Evolutionary conservation across 2,113 vertebrate species (phyloP).

Genomic region (Eptesicus fuscus): DNA sequence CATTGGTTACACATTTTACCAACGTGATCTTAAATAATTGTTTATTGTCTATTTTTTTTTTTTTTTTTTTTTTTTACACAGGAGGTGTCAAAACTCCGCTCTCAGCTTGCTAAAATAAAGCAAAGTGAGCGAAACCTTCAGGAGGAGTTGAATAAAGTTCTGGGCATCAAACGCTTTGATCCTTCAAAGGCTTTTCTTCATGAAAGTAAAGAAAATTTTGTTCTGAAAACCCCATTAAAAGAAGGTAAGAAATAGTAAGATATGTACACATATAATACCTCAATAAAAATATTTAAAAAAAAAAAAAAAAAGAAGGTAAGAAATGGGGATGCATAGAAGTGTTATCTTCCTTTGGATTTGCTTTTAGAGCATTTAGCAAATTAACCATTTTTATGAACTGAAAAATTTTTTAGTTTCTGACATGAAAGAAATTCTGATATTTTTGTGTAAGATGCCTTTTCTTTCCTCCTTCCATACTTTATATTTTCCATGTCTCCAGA

Average conservation of each 20-base stretch:
- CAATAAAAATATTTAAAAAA: no score
- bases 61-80: slow-evolving; percentile 67
- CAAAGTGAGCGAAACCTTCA: slow-evolving; percentile 81
- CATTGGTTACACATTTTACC: not conserved
- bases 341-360: not conserved
- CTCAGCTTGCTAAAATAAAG: slow-evolving; percentile 84
- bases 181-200: slow-evolving; percentile 93
- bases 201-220: slow-evolving; percentile 90
- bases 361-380: not conserved
- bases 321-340: not conserved
- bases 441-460: not conserved
- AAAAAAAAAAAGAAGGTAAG: slow-evolving; percentile 88
- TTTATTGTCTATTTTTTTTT: not conserved
- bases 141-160: slow-evolving; percentile 82
- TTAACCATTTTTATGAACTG: not conserved
- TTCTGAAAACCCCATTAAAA: slow-evolving; percentile 81
- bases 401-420: slow-evolving; percentile 11
- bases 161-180: slow-evolving; percentile 84
- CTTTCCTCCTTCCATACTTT: not conserved
- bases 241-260: slow-evolving; percentile 87
- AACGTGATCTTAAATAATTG: not conserved
- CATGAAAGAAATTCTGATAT: not conserved
- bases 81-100: slow-evolving; percentile 89
- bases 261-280: no score
- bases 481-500: not conserved